phyloP scores from a whole-genome alignment of 2,113 vertebrate species.

The Cheilinus undulatus region DNA sequence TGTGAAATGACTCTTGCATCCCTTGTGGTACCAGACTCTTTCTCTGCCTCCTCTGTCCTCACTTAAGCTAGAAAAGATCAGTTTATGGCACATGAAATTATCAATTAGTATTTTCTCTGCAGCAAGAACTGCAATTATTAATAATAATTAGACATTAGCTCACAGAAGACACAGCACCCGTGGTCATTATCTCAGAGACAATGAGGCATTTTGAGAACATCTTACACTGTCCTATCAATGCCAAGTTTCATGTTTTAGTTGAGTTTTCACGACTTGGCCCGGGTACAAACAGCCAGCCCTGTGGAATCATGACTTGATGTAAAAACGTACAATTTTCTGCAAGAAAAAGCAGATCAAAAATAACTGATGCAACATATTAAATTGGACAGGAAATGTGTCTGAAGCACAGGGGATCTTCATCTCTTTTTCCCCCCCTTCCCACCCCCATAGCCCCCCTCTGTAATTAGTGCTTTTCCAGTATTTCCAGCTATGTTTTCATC shows the following conservation, averaged over 20 bases:
- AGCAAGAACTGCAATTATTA: slow-evolving; percentile 40
- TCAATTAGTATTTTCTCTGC: slow-evolving; percentile 51
- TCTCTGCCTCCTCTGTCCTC: not conserved
- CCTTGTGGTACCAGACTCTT: not conserved
- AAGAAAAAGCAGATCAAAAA: slow-evolving; percentile 74
- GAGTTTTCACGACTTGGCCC: slow-evolving; percentile 38
- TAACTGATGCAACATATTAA: slow-evolving; percentile 81
- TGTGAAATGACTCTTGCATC: too few species aligned
- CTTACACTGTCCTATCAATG: slow-evolving; percentile 16
- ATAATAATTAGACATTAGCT: slow-evolving; percentile 47
- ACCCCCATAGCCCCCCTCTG: slow-evolving; percentile 22
- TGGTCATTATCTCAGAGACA: slow-evolving; percentile 45
- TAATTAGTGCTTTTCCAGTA: slow-evolving; percentile 80
- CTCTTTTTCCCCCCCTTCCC: slow-evolving; percentile 14
- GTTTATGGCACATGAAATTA: slow-evolving; percentile 21
- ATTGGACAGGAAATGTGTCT: slow-evolving; percentile 77
- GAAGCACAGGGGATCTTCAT: slow-evolving; percentile 70
- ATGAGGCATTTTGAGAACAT: slow-evolving; percentile 29
- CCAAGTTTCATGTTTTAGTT: slow-evolving; percentile 37
- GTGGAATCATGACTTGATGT: slow-evolving; percentile 60
- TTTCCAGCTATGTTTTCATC: slow-evolving; percentile 76
- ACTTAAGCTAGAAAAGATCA: slow-evolving; percentile 3
- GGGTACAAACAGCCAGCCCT: slow-evolving; percentile 48
- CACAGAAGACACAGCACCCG: slow-evolving; percentile 21
- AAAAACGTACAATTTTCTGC: slow-evolving; percentile 64